Conservation (phyloP, 2,888 invertebrate genomes). For the Tenthredo notha region DNA sequence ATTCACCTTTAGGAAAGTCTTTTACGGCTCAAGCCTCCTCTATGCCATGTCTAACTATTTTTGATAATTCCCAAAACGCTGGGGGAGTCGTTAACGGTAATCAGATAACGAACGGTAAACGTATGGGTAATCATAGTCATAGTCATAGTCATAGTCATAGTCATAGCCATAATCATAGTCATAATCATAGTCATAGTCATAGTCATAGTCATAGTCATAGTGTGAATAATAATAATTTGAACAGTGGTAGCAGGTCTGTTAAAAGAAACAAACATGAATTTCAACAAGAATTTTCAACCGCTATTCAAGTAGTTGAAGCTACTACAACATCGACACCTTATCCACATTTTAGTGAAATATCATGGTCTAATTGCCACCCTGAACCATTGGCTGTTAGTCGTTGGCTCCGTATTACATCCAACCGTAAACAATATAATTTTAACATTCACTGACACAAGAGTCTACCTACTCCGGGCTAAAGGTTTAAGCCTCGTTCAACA, state of each 20-base stretch:
- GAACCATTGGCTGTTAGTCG: constrained; percentile 77
- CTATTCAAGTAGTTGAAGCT: constrained; percentile 74
- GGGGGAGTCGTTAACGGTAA: background rate
- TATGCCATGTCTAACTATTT: constrained; percentile 69
- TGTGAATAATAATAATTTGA: no score
- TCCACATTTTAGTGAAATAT: constrained; percentile 74
- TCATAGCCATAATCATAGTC: no score
- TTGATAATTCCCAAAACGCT: constrained; percentile 61
- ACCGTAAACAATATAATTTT: constrained; percentile 77
- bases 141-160: no score
- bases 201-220: no score
- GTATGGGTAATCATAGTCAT: constrained; percentile 64
- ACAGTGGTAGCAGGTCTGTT: constrained; percentile 54
- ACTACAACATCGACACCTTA: constrained; percentile 73
- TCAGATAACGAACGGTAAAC: constrained; percentile 70
- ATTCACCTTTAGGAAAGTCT: constrained; percentile 66
- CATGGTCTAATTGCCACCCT: constrained; percentile 77
- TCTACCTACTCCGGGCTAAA: constrained; percentile 77
- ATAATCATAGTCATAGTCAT: no score
- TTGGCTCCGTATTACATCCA: constrained; percentile 76
- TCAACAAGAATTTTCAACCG: constrained; percentile 69
- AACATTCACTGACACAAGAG: constrained; percentile 78
- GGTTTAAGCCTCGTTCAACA: constrained; percentile 59
- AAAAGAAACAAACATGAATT: constrained; percentile 71
- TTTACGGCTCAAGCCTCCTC: constrained; percentile 59